Conservation (phyloP, 2,888 invertebrate species). For the Drosophila demipolita region DNA sequence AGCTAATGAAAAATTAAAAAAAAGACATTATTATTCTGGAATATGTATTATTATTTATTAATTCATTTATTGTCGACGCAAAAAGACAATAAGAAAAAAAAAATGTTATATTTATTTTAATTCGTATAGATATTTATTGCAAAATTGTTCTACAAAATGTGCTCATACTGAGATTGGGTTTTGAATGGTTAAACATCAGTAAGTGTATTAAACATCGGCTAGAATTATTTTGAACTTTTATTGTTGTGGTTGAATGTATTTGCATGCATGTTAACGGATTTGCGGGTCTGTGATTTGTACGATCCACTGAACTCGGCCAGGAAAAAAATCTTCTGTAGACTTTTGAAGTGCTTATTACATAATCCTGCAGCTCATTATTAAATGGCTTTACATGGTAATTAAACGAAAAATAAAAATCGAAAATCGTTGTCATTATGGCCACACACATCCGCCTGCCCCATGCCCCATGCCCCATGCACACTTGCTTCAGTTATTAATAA, state of each 20-base stretch:
- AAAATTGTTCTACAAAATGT: not conserved
- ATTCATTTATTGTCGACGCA: no score
- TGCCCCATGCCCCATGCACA: not conserved
- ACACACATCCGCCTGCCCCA: not conserved
- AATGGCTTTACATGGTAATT: conserved; percentile 63
- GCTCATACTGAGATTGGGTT: not conserved
- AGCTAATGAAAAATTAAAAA: not conserved
- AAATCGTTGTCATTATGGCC: conserved; percentile 42
- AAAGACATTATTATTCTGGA: not conserved
- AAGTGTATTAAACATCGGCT: not conserved
- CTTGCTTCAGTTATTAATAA: conserved; percentile 40
- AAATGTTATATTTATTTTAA: no score
- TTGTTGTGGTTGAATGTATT: conserved; percentile 9
- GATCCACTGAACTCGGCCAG: conserved; percentile 39
- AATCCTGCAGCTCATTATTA: conserved; percentile 68
- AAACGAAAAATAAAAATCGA: conserved; percentile 28
- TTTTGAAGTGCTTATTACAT: conserved; percentile 52
- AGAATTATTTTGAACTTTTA: not conserved
- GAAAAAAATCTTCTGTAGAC: conserved; percentile 17
- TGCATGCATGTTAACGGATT: conserved; percentile 49
- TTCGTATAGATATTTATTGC: not conserved
- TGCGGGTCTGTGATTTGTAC: conserved; percentile 54
- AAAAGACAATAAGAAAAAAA: no score
- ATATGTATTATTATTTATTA: not conserved
- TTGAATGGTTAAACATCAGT: not conserved